Evolutionary conservation across 2,888 invertebrate species (phyloP).

Genomic region (Drosophila helvetica): DNA sequence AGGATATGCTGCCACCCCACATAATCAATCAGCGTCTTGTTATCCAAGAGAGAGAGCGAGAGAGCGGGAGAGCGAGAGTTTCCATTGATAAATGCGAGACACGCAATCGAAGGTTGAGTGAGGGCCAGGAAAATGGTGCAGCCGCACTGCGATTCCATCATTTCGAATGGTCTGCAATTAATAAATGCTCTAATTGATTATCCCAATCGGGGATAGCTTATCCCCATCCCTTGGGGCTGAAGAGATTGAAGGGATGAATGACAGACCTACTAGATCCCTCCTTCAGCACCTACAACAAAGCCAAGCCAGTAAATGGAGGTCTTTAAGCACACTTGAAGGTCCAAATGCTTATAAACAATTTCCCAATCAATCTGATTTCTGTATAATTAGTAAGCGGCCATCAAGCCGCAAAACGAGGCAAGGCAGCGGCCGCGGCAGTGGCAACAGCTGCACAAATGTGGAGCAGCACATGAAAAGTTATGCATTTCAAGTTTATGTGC

Average conservation of each 20-base stretch:
- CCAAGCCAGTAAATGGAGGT: not conserved
- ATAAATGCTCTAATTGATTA: constrained; percentile 41
- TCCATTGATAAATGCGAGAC: constrained; percentile 57
- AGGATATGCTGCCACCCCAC: constrained; percentile 48
- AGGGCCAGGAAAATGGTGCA: not conserved
- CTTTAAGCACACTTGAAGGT: constrained; percentile 10
- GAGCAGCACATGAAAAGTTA: constrained; percentile 41
- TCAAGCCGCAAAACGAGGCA: constrained; percentile 16
- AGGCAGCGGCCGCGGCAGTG: too few species aligned
- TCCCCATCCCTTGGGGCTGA: not conserved
- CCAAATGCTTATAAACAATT: not conserved
- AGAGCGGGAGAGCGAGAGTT: not conserved
- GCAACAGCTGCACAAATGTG: constrained; percentile 27
- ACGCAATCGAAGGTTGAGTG: constrained; percentile 33
- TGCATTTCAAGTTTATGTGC: constrained; percentile 74
- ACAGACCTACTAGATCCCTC: not conserved
- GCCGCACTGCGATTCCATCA: constrained; percentile 18
- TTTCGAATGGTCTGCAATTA: constrained; percentile 45
- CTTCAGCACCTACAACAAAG: not conserved
- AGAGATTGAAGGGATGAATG: not conserved
- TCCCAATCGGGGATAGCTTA: constrained; percentile 52
- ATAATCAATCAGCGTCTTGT: constrained; percentile 73
- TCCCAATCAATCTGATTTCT: constrained; percentile 13
- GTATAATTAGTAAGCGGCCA: constrained; percentile 33
- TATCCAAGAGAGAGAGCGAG: constrained; percentile 15